phyloP scores from a whole-genome alignment of 1,140 invertebrate genomes.

The Xylocopa sonorina region DNA sequence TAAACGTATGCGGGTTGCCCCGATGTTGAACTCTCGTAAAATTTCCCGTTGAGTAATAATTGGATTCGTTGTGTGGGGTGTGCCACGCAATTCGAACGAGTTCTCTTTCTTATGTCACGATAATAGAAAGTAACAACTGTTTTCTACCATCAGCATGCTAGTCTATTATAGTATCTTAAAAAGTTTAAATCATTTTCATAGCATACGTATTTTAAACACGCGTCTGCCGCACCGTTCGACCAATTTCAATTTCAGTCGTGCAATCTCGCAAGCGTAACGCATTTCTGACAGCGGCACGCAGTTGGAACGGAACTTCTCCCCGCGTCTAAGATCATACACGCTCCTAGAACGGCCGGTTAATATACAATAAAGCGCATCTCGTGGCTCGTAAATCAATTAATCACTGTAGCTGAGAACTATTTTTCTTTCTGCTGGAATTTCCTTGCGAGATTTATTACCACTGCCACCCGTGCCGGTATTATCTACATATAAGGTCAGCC shows the following conservation, averaged over 20 bases:
- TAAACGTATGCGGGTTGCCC: too few relatives aligned
- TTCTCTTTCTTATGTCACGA: too few relatives aligned
- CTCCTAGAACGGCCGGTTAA: constrained; percentile 22
- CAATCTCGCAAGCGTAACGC: neutral
- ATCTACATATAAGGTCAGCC: constrained; percentile 61
- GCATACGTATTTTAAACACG: neutral
- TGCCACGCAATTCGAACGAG: too few relatives aligned
- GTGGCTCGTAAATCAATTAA: constrained; percentile 55
- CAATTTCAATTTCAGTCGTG: neutral
- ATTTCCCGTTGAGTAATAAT: too few relatives aligned
- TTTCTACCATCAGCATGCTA: too few relatives aligned
- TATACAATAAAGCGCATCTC: constrained; percentile 35
- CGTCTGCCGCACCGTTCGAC: too few relatives aligned
- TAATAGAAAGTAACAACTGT: too few relatives aligned
- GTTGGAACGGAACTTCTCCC: neutral
- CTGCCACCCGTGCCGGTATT: constrained; percentile 54
- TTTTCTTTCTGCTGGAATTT: constrained; percentile 63
- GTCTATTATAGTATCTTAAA: too few relatives aligned
- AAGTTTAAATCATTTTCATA: too few relatives aligned
- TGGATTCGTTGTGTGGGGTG: too few relatives aligned
- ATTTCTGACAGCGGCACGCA: neutral
- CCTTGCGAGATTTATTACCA: constrained; percentile 61
- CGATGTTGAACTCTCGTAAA: too few relatives aligned
- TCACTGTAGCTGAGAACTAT: constrained; percentile 45
- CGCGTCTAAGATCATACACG: neutral